A percentile compares a stretch with the other conserved stretches of the same genome.
These are phyloP conservation scores for Fratercula arctica DNA, from an alignment of 2,797 vertebrate genomes.

Conservation along the genomic window DNA sequence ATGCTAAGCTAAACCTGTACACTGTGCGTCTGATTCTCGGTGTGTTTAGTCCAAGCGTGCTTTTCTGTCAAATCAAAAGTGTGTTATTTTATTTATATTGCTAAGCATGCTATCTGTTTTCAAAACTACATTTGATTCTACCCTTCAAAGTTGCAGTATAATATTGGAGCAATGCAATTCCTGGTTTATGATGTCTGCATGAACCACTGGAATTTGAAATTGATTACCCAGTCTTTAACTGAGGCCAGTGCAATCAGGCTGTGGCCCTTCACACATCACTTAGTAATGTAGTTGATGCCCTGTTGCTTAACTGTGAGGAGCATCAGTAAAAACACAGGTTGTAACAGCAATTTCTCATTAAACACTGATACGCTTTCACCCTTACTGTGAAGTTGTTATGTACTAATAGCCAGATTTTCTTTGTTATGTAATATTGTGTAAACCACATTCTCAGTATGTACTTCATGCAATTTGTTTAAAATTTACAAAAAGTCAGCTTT, in stretches of 20 bases:
- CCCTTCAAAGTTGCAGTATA: neutral
- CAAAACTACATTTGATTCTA: neutral
- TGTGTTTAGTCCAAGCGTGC: neutral
- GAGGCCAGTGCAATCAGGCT: neutral
- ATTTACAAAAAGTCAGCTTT: neutral
- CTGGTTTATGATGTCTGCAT: neutral
- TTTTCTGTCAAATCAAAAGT: neutral
- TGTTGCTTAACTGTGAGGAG: neutral
- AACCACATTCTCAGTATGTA: neutral
- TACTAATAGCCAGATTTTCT: neutral
- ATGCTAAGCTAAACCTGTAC: neutral
- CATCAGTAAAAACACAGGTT: neutral
- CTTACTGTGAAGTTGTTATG: neutral
- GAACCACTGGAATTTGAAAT: neutral
- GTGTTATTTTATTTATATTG: neutral
- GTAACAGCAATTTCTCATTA: neutral
- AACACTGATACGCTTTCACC: neutral
- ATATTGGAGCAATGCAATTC: neutral
- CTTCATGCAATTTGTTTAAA: neutral
- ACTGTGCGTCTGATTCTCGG: accelerated
- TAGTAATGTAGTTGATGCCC: neutral
- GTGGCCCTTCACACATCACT: neutral
- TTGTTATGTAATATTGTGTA: neutral
- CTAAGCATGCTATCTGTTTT: neutral
- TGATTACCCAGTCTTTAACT: neutral